Evolutionary conservation across 2,797 vertebrate species (phyloP), one percentile per base, ranked within the genome.

Genomic region (Staurois parvus): DNA sequence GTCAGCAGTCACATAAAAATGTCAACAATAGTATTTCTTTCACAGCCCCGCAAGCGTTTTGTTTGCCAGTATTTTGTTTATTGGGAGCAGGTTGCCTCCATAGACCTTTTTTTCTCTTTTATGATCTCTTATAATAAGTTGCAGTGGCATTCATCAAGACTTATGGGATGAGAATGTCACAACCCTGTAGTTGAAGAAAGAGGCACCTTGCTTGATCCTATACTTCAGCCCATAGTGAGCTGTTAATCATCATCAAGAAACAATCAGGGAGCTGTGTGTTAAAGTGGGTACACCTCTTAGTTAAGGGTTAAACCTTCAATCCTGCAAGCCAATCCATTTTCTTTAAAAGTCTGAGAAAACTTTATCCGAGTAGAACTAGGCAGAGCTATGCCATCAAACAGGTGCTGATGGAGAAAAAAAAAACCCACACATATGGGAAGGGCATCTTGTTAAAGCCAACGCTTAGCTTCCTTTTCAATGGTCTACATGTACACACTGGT

Each of bases 1-100:
- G 78, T 26, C 34, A 79, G 68, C 77, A 69, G 66, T 79, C 77
- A 56, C 19, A 42, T 56, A 80, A 68, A 79, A 30, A 69, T 10
- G 15, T 79, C 77, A 79, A 70, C 45, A 68, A 37, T 34, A 68
- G 68, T 70, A 32, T 56, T 70, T 80, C 42, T 34, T 70, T 52
- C n/a, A 32, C 9, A 45, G 28, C 62, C 37, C 40, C 13, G 37
- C 28, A 45, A 78, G 37, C 64, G 19, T 29, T 66, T 19, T 15
- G 28, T 68, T 48, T 69, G 17, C 66, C 8, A n/a, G 24, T 48
- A 11, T 67, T 34, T 30, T 30, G 17, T 79, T 70, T 69, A 70
- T 26, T 30, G 67, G 29, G 42, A 34, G 10, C n/a, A 45, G n/a
- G 8, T 29, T 69, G 29, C 28, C 17, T 69, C 40, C 0, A 45